These are phyloP conservation scores for Tethya wilhelma DNA, from an alignment of 37 sponge, comb jelly and placozoan genomes.

Conservation along the genomic window DNA sequence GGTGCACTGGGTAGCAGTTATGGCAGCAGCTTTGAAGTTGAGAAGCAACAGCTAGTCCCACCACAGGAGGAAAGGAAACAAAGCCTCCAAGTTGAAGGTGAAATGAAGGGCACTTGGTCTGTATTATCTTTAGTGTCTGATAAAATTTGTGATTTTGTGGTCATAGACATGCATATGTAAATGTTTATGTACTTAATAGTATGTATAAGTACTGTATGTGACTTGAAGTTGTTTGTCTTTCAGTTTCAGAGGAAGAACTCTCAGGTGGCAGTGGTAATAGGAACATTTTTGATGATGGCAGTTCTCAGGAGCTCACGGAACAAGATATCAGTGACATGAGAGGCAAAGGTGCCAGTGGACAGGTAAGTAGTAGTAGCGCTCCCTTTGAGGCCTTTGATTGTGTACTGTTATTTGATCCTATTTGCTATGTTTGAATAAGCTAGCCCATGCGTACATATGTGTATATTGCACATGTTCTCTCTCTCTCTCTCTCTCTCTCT, in stretches of 20 bases:
- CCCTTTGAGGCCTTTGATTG: too few relatives aligned
- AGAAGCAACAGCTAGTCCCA: conserved; percentile 10
- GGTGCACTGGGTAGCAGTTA: conserved; percentile 42
- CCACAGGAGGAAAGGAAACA: not conserved
- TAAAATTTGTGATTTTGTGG: not conserved
- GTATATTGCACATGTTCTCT: not conserved
- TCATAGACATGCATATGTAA: not conserved
- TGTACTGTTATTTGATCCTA: too few relatives aligned
- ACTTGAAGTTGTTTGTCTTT: not conserved
- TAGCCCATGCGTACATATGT: not conserved
- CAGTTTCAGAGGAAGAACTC: not conserved
- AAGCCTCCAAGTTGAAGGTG: not conserved
- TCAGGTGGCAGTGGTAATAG: conserved; percentile 38
- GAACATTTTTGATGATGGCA: conserved; percentile 44
- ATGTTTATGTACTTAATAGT: not conserved
- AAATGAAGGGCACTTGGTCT: not conserved
- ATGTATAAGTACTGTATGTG: not conserved
- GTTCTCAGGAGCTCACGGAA: conserved; percentile 55
- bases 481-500: too few relatives aligned
- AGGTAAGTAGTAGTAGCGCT: conserved; percentile 42
- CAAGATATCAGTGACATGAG: conserved; percentile 54
- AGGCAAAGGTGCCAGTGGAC: conserved; percentile 45
- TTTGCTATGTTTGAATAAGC: too few relatives aligned
- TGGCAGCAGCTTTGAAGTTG: conserved; percentile 58
- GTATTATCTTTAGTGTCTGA: not conserved